These are phyloP conservation scores for Glaucopsyche alexis DNA, from an alignment of 2,888 invertebrate genomes.

Conservation along the genomic window DNA sequence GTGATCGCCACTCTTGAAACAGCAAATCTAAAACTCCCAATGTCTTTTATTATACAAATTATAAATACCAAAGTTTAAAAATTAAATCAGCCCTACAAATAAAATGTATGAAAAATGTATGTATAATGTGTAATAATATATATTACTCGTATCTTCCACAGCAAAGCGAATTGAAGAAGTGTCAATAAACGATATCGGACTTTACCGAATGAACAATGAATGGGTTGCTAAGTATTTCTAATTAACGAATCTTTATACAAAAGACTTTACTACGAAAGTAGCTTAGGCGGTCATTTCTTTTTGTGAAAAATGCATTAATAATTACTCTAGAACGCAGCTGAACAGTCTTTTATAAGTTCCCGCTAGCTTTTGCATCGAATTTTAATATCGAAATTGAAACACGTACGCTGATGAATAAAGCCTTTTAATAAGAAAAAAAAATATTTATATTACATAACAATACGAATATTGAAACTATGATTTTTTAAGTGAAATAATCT, in stretches of 20 bases:
- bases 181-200: not conserved
- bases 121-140: too few relatives aligned
- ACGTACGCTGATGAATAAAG: slow-evolving; percentile 15
- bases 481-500: too few relatives aligned
- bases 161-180: not conserved
- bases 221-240: not conserved
- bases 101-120: too few relatives aligned
- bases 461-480: not conserved
- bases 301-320: slow-evolving; percentile 24
- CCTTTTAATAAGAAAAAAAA: slow-evolving; percentile 9
- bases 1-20: too few relatives aligned
- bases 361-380: slow-evolving; percentile 17
- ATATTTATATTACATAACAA: not conserved
- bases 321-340: slow-evolving; percentile 15
- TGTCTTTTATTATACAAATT: too few relatives aligned
- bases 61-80: too few relatives aligned
- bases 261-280: not conserved
- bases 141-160: too few relatives aligned
- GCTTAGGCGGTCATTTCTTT: not conserved
- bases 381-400: slow-evolving; percentile 25
- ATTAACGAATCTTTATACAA: slow-evolving; percentile 12
- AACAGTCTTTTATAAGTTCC: slow-evolving; percentile 21
- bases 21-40: too few relatives aligned
- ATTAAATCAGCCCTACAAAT: too few relatives aligned
- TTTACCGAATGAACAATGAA: not conserved